Evolutionary conservation across 2,113 vertebrate genomes (phyloP).

Genomic region (Mirza zaza): DNA sequence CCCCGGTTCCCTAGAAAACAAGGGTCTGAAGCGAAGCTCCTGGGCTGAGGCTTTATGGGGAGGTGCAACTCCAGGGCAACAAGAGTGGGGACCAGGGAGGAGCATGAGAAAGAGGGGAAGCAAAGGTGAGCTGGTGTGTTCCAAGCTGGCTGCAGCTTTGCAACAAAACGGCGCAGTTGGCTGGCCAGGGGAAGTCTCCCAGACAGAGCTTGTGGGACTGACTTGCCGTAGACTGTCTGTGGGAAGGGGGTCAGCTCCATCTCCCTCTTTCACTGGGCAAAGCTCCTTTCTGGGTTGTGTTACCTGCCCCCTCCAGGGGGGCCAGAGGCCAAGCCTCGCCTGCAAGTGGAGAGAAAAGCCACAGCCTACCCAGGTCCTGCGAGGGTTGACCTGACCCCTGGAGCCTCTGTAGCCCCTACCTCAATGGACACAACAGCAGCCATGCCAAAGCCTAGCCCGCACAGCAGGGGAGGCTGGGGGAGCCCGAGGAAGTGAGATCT

Average conservation of each 20-base stretch:
- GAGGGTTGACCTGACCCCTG: background rate
- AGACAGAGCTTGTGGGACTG: background rate
- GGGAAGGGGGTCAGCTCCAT: background rate
- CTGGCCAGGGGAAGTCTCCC: background rate
- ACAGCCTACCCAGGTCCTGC: background rate
- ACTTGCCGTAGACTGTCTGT: too few species aligned
- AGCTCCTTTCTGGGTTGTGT: background rate
- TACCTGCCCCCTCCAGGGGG: background rate
- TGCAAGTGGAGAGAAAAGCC: background rate
- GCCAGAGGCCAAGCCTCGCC: background rate
- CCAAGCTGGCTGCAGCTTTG: background rate
- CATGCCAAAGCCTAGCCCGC: background rate
- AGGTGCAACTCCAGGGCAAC: background rate
- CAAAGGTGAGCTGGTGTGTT: background rate
- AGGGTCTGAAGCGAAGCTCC: background rate
- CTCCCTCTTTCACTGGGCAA: background rate
- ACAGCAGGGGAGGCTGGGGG: background rate
- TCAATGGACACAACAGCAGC: background rate
- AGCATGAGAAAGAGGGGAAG: accelerated
- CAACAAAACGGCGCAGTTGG: background rate
- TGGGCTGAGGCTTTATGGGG: background rate
- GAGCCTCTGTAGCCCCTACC: background rate
- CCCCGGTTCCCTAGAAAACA: background rate
- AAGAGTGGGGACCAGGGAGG: too few species aligned
- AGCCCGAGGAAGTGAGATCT: background rate